Evolutionary conservation across 2,888 invertebrate genomes (phyloP).

Genomic region (Resseliella maxima): DNA sequence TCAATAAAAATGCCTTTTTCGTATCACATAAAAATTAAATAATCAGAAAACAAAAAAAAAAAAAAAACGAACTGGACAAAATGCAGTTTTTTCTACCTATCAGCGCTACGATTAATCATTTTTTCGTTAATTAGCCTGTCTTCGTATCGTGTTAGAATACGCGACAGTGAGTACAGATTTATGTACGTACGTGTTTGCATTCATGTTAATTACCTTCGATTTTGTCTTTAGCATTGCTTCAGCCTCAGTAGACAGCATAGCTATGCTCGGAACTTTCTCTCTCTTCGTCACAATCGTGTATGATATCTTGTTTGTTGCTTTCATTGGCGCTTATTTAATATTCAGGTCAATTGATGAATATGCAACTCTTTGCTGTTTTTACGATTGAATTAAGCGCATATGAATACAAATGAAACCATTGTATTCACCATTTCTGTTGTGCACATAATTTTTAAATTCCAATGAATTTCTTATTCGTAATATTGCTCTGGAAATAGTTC

Average conservation of each 20-base stretch:
- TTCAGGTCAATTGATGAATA: constrained; percentile 35
- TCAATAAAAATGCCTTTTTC: too few relatives aligned
- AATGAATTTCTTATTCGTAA: not conserved
- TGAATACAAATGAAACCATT: constrained; percentile 37
- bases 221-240: too few relatives aligned
- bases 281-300: not conserved
- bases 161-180: too few relatives aligned
- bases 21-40: too few relatives aligned
- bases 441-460: not conserved
- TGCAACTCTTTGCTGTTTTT: not conserved
- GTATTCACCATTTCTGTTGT: not conserved
- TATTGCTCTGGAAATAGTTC: not conserved
- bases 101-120: too few relatives aligned
- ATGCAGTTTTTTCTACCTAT: too few relatives aligned
- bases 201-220: not conserved
- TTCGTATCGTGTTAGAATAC: too few relatives aligned
- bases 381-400: not conserved
- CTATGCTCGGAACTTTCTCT: not conserved
- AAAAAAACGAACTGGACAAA: too few relatives aligned
- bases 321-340: constrained; percentile 31
- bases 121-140: too few relatives aligned
- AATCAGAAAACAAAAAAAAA: too few relatives aligned
- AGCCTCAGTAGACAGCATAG: not conserved
- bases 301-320: not conserved
- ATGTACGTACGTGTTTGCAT: not conserved